Evolutionary conservation across 2,113 vertebrate genomes (phyloP), one percentile per base, ranked within the genome.

Genomic region (Gasterosteus aculeatus): DNA sequence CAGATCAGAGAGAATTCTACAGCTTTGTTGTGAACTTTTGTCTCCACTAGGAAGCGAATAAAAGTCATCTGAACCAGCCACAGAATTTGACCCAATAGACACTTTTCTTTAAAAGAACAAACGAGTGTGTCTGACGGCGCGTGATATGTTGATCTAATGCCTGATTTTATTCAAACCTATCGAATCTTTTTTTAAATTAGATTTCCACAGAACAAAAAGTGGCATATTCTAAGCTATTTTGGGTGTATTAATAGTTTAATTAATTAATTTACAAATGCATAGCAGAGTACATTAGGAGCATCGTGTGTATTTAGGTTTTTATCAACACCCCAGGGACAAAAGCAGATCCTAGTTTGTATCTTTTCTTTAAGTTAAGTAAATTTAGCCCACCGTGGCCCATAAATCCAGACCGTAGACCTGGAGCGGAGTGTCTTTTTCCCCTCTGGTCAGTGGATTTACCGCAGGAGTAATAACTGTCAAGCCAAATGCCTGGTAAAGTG

Each of bases 381-480:
- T 94, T 94, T 82, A 88, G 91, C 91, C 92, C 90, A 86, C 84
- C 49, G 77, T 85, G 92, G 87, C 95, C 95, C 94, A 98, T 96
- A 96, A 95, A 95, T 96, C 94, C 92, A 92, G 92, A 85, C 65
- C 78, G 56, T 26, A 69, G 83, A 77, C 68, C 75, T 42, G 72
- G 35, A 85, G 80, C 58, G 73, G 84, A 90, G 93, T 92, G 94
- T 92, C 95, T 95, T 95, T 95, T 72, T 83, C 81, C 85, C 74
- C 78, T 82, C 81, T 88, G 90, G 91, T 91, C 92, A 94, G 94
- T 95, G 95, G 94, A 97, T 98, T 98, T 98, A 97, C 95, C 93
- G 94, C 93, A 60, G 94, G 77, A 91, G 96, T 95, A 96, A 97
- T 97, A 97, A 96, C 95, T 96, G 96, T 96, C 95, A 94, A 93